Evolutionary conservation across 2,888 invertebrate genomes (phyloP).

Genomic region (Lobophora halterata): DNA sequence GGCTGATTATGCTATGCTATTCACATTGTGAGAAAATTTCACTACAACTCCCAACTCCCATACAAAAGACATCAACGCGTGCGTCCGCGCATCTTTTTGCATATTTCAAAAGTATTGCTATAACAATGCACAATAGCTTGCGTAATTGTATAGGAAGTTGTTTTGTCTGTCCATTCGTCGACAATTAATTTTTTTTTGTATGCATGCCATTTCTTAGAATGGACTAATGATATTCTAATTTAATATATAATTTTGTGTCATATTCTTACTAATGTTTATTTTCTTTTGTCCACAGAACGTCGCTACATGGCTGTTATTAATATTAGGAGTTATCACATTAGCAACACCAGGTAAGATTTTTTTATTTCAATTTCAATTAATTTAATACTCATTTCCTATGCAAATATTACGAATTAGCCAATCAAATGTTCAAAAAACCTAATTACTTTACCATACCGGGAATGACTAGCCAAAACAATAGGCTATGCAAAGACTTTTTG

Average conservation of each 20-base stretch:
- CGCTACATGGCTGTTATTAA: constrained; percentile 57
- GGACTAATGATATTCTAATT: not conserved
- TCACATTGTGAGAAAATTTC: too few species aligned
- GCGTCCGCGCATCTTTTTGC: constrained; percentile 35
- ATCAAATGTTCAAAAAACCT: constrained; percentile 13
- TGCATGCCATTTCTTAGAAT: constrained; percentile 4
- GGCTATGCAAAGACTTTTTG: too few species aligned
- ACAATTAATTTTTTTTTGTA: constrained; percentile 18
- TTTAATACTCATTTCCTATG: too few species aligned
- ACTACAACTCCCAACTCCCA: constrained; percentile 3
- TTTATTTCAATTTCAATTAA: not conserved
- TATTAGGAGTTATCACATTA: constrained; percentile 58
- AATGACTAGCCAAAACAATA: constrained; percentile 16
- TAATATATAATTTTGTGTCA: not conserved
- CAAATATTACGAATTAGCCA: too few species aligned
- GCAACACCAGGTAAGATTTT: constrained; percentile 59
- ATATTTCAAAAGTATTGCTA: constrained; percentile 33
- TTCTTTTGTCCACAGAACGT: constrained; percentile 60
- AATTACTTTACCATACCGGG: constrained; percentile 6
- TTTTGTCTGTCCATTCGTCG: constrained; percentile 19
- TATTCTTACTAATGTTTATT: constrained; percentile 17
- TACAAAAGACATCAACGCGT: constrained; percentile 50
- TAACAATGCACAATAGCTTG: constrained; percentile 51
- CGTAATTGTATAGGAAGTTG: constrained; percentile 41
- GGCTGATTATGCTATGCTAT: too few species aligned